Percentiles rank a stretch among this genome's conserved stretches.
phyloP scores from a whole-genome alignment of 2,113 vertebrate species.

The Lampris incognitus region DNA sequence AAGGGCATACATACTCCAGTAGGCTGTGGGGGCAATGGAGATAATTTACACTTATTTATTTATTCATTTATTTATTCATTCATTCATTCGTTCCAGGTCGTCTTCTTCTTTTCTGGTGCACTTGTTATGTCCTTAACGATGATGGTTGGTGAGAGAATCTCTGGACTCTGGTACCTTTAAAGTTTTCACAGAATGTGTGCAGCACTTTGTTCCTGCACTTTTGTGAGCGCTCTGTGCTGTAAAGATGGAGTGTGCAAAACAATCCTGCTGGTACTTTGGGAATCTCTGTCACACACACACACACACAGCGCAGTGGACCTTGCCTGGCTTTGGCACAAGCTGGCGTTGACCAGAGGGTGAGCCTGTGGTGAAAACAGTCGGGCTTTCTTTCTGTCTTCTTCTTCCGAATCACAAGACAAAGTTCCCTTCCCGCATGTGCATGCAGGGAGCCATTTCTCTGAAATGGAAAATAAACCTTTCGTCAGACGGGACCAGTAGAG shows the following conservation, averaged over 20 bases:
- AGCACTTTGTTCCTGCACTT: neutral
- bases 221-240: neutral
- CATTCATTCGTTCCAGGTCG: neutral
- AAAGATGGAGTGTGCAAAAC: neutral
- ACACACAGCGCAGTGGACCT: neutral
- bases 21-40: conserved; percentile 22
- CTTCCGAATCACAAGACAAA: neutral
- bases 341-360: neutral
- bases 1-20: conserved; percentile 67
- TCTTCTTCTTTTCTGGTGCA: neutral
- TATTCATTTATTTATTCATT: no score
- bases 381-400: neutral
- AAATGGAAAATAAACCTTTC: neutral
- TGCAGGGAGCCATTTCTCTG: neutral
- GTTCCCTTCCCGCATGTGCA: neutral
- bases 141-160: no score
- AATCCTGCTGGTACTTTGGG: neutral
- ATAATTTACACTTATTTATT: conserved; percentile 33
- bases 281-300: neutral
- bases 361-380: neutral
- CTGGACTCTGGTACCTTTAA: no score
- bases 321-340: neutral
- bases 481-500: neutral
- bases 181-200: no score
- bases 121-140: no score